These are phyloP conservation scores for Akabosia matsudoensis DNA, from an alignment of 1,140 invertebrate genomes.

Conservation along the genomic window DNA sequence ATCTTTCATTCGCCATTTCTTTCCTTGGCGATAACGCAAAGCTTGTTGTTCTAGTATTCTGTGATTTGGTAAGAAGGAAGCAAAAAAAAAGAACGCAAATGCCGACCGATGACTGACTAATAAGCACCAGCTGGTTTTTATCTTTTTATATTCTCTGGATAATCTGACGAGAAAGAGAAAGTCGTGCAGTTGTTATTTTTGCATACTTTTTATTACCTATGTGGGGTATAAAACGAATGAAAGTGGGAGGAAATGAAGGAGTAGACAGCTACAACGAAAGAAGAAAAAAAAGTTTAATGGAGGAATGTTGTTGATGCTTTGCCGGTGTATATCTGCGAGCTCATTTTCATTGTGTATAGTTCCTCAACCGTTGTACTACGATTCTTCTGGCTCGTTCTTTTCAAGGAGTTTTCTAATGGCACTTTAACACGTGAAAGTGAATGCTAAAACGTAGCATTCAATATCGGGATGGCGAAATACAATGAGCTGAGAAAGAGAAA, in stretches of 20 bases:
- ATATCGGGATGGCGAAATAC: slow-evolving; percentile 3
- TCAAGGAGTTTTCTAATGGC: slow-evolving; percentile 24
- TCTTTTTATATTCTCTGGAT: not conserved
- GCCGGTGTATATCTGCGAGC: not conserved
- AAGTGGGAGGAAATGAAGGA: not conserved
- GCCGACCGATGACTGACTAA: not conserved
- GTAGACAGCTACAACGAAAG: not conserved
- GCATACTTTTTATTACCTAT: not conserved
- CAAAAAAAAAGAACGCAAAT: not conserved
- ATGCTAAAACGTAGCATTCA: not conserved
- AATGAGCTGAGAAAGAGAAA: not conserved
- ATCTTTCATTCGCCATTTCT: not conserved
- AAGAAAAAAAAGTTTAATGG: slow-evolving; percentile 6
- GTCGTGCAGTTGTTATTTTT: not conserved
- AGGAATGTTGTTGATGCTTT: not conserved
- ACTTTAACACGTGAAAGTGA: slow-evolving; percentile 24
- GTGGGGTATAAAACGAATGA: not conserved
- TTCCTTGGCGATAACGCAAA: too few relatives aligned
- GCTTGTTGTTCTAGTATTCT: not conserved
- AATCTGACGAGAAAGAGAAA: not conserved
- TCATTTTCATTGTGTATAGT: not conserved
- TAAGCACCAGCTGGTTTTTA: not conserved
- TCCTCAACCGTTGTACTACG: not conserved
- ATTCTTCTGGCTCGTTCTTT: not conserved
- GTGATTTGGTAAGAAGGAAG: not conserved